These are phyloP conservation scores for Phalanger gymnotis DNA, from an alignment of 2,797 vertebrate species.

Conservation along the genomic window DNA sequence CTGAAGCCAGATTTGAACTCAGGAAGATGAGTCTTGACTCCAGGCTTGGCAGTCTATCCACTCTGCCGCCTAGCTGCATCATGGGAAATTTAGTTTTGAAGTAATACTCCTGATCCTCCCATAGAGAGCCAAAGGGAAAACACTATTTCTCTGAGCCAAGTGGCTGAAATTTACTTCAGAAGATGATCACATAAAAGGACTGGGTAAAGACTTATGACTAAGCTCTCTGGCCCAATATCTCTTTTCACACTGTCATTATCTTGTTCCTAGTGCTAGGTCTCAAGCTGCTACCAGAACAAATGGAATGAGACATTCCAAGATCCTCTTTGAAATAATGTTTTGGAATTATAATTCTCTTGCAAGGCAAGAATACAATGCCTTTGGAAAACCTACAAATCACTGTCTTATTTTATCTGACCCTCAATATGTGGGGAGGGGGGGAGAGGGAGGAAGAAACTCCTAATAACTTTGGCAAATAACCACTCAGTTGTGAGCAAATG, in stretches of 20 bases:
- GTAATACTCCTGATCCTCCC: background rate
- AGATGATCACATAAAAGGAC: background rate
- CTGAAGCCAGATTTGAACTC: background rate
- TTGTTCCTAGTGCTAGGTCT: background rate
- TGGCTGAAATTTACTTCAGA: background rate
- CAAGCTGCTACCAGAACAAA: background rate
- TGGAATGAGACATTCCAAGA: background rate
- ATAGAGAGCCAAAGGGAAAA: background rate
- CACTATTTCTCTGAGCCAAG: background rate
- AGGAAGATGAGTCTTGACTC: background rate
- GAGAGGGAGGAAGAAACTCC: slow-evolving; percentile 14
- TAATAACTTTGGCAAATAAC: slow-evolving; percentile 15
- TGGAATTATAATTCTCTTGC: background rate
- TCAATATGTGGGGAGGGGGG: background rate
- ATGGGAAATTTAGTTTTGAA: background rate
- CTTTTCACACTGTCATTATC: background rate
- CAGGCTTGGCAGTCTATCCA: background rate
- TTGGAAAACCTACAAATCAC: slow-evolving; percentile 11
- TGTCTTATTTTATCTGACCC: background rate
- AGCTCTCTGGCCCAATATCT: background rate
- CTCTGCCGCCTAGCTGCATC: background rate
- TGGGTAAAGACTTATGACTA: background rate
- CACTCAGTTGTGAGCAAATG: background rate
- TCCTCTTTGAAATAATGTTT: slow-evolving; percentile 12
- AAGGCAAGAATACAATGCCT: slow-evolving; percentile 16